Conservation (phyloP, 2,888 invertebrate species). For the Diachrysia chrysitis region DNA sequence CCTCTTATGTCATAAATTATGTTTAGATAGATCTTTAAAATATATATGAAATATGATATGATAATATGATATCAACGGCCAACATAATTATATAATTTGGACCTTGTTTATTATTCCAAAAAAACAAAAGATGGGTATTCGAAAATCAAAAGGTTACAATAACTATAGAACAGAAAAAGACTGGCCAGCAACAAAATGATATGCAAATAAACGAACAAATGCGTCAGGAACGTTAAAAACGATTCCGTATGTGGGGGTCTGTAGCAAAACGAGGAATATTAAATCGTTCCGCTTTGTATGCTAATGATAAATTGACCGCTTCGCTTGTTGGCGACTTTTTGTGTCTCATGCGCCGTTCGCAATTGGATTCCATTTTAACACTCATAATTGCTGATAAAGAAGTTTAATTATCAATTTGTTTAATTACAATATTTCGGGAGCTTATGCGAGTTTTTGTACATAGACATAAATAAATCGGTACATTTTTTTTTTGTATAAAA, state of each 20-base stretch:
- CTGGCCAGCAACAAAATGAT: not conserved
- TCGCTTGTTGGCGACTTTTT: not conserved
- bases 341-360: not conserved
- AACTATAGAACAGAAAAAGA: not conserved
- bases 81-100: too few relatives aligned
- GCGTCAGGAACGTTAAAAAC: constrained; percentile 5
- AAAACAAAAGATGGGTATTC: not conserved
- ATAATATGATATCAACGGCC: too few relatives aligned
- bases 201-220: not conserved
- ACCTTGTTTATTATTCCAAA: not conserved
- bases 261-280: constrained; percentile 18
- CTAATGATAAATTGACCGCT: constrained; percentile 22
- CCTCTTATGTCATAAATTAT: too few relatives aligned
- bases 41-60: too few relatives aligned
- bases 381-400: not conserved
- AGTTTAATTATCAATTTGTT: not conserved
- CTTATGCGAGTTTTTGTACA: too few relatives aligned
- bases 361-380: not conserved
- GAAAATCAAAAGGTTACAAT: not conserved
- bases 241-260: constrained; percentile 5
- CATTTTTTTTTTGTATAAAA: too few relatives aligned
- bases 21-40: too few relatives aligned
- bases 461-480: too few relatives aligned
- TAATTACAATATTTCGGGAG: not conserved
- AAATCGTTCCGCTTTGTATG: constrained; percentile 17